Conservation (phyloP, 1,140 invertebrate genomes). For the Araneus ventricosus region DNA sequence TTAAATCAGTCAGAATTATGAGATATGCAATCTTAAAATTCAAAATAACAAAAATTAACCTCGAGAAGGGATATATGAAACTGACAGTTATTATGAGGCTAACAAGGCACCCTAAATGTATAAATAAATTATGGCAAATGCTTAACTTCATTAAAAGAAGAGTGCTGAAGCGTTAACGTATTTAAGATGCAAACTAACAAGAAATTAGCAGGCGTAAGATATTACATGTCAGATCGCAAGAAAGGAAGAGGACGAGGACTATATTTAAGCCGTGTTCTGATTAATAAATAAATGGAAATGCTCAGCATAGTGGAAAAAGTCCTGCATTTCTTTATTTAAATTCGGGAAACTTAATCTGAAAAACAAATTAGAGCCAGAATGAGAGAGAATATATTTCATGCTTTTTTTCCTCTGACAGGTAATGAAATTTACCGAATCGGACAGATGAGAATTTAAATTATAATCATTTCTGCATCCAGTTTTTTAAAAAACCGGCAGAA, state of each 20-base stretch:
- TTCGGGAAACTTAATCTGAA: background rate
- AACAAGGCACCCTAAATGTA: background rate
- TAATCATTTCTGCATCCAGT: background rate
- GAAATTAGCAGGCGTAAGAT: background rate
- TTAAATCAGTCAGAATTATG: no score
- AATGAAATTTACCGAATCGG: background rate
- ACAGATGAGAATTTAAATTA: background rate
- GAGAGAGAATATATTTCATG: background rate
- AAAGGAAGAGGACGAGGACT: background rate
- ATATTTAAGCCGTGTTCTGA: background rate
- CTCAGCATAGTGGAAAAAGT: background rate
- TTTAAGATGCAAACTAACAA: background rate
- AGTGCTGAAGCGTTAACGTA: background rate
- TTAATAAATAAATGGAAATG: background rate
- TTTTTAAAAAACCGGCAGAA: no score
- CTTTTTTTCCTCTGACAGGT: background rate
- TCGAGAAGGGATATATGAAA: background rate
- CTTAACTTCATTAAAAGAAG: background rate
- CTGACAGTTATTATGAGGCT: background rate
- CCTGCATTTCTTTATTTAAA: background rate
- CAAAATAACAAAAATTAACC: background rate
- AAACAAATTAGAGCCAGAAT: background rate
- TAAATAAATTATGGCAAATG: constrained; percentile 30
- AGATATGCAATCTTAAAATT: no score
- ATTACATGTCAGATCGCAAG: background rate